A percentile compares a stretch with the other conserved stretches of the same genome.
phyloP scores from a whole-genome alignment of 2,797 vertebrate genomes.

The Cygnus olor region DNA sequence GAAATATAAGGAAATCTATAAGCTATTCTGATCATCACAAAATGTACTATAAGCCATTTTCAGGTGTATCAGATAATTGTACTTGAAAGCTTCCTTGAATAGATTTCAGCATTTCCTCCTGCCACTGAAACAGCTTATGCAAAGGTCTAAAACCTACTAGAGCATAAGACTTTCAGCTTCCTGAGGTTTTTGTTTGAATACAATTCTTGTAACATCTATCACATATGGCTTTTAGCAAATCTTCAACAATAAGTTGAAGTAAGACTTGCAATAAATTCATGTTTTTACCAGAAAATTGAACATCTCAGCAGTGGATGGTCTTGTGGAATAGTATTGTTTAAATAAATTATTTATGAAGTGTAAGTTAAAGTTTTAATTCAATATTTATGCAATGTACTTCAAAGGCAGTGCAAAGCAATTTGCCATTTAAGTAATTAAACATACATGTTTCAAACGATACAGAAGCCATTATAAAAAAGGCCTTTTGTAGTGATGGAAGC shows the following conservation, averaged over 20 bases:
- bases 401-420: conserved; percentile 71
- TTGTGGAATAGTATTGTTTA: conserved; percentile 66
- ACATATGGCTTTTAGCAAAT: conserved; percentile 73
- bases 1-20: conserved; percentile 47
- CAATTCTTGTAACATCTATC: conserved; percentile 62
- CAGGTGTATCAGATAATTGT: conserved; percentile 46
- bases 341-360: conserved; percentile 81
- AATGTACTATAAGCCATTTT: conserved; percentile 35
- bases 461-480: conserved; percentile 59
- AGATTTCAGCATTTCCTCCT: conserved; percentile 60
- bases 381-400: conserved; percentile 78
- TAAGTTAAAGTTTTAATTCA: conserved; percentile 76
- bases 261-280: conserved; percentile 72
- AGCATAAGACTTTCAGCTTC: conserved; percentile 49
- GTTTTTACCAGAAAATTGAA: conserved; percentile 75
- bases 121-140: conserved; percentile 44
- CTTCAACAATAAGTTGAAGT: conserved; percentile 65
- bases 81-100: conserved; percentile 49
- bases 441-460: conserved; percentile 55
- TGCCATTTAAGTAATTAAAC: conserved; percentile 70
- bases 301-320: conserved; percentile 67
- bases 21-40: conserved; percentile 32
- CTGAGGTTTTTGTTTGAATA: conserved; percentile 63
- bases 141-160: conserved; percentile 55
- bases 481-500: conserved; percentile 33